phyloP scores from a whole-genome alignment of 2,888 invertebrate genomes.

The Tipula confusa region DNA sequence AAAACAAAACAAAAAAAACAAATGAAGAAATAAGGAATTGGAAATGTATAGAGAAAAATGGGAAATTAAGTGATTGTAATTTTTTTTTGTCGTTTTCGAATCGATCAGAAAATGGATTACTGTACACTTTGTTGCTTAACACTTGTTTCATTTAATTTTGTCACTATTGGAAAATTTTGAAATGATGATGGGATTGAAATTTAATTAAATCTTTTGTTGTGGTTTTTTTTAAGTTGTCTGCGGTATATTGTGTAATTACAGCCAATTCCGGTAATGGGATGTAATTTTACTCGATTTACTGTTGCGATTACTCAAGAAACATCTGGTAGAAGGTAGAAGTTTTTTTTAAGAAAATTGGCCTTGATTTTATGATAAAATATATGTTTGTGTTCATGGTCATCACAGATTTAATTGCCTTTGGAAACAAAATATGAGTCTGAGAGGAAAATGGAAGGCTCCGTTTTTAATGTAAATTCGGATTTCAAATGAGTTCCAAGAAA shows the following conservation, averaged over 20 bases:
- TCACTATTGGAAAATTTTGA: not conserved
- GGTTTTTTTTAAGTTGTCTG: not conserved
- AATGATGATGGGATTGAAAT: not conserved
- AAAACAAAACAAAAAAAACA: not conserved
- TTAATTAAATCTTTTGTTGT: not conserved
- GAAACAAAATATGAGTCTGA: too few species aligned
- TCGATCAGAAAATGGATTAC: not conserved
- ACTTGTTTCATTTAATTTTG: not conserved
- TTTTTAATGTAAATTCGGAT: too few species aligned
- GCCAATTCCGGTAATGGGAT: not conserved
- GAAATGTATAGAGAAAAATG: not conserved
- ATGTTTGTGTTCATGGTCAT: too few species aligned
- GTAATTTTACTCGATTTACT: too few species aligned
- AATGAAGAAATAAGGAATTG: not conserved
- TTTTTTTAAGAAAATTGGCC: too few species aligned
- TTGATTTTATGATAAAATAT: too few species aligned
- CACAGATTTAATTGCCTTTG: too few species aligned
- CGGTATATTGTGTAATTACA: not conserved
- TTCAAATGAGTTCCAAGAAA: too few species aligned
- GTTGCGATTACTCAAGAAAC: too few species aligned
- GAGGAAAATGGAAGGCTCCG: too few species aligned
- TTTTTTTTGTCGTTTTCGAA: not conserved
- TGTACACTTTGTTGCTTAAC: not conserved
- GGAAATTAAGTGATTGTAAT: conserved; percentile 25
- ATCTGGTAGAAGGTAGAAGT: too few species aligned